These are phyloP conservation scores for Chlorodrepanis virens DNA, from an alignment of 2,113 vertebrate species.

Conservation along the genomic window DNA sequence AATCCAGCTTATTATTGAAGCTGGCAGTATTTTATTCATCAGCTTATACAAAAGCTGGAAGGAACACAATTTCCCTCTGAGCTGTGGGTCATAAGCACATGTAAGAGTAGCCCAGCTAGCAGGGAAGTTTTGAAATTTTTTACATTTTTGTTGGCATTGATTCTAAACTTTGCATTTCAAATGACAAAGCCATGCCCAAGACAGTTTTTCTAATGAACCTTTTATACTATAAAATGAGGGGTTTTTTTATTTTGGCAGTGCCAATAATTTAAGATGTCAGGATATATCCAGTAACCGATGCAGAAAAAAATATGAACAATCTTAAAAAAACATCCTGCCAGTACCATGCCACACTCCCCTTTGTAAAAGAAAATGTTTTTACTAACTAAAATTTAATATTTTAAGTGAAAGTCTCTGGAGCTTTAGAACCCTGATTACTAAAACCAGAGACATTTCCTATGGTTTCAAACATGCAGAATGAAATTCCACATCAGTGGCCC, in stretches of 20 bases:
- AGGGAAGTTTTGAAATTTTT: neutral
- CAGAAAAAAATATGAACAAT: neutral
- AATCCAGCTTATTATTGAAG: neutral
- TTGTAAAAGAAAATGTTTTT: neutral
- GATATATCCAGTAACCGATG: neutral
- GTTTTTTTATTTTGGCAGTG: neutral
- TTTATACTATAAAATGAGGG: neutral
- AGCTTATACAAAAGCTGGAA: neutral
- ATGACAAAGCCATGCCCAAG: neutral
- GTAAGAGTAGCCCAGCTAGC: neutral
- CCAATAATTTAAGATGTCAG: neutral
- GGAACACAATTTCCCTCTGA: neutral
- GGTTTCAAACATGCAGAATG: neutral
- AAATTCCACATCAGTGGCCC: neutral
- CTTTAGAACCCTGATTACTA: neutral
- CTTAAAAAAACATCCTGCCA: neutral
- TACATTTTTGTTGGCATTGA: neutral
- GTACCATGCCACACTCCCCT: neutral
- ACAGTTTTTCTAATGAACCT: neutral
- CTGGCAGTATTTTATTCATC: neutral
- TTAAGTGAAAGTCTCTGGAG: neutral
- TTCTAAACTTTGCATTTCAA: neutral
- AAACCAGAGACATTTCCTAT: neutral
- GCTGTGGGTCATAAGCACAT: neutral
- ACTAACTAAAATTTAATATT: neutral